phyloP scores from a whole-genome alignment of 1,140 invertebrate species.

The Neuroterus valhalla region DNA sequence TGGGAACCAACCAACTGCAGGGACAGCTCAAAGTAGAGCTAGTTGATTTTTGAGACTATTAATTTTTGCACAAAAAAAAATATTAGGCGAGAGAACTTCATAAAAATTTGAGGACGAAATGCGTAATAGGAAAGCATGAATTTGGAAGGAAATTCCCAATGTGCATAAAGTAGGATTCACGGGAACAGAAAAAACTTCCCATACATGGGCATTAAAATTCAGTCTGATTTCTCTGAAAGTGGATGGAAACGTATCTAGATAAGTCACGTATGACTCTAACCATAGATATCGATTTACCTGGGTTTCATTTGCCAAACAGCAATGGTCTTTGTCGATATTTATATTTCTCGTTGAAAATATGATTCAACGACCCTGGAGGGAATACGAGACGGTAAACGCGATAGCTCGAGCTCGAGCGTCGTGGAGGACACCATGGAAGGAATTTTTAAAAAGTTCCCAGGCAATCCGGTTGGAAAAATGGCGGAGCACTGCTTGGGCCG shows the following conservation, averaged over 20 bases:
- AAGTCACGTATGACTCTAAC: too few species aligned
- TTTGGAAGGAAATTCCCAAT: not conserved
- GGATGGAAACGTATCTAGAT: too few species aligned
- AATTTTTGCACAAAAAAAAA: too few species aligned
- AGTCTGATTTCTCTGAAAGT: too few species aligned
- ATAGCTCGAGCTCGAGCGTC: not conserved
- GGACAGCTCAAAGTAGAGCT: too few species aligned
- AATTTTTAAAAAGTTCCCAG: conserved; percentile 21
- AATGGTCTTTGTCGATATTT: not conserved
- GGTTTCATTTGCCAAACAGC: not conserved
- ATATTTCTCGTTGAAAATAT: not conserved
- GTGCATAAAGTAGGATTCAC: not conserved
- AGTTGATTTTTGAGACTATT: too few species aligned
- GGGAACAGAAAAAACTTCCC: not conserved
- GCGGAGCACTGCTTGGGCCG: not conserved
- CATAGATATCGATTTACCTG: too few species aligned
- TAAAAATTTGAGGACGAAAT: too few species aligned
- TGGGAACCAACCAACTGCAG: too few species aligned
- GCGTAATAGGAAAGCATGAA: too few species aligned
- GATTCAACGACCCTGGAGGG: not conserved
- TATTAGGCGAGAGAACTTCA: too few species aligned
- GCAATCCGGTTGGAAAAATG: conserved; percentile 7
- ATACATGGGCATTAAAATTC: not conserved
- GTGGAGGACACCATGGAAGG: not conserved
- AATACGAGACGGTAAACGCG: not conserved